These are phyloP conservation scores for Benthosema pterotum DNA, from an alignment of 2,797 vertebrate species.

Conservation along the genomic window DNA sequence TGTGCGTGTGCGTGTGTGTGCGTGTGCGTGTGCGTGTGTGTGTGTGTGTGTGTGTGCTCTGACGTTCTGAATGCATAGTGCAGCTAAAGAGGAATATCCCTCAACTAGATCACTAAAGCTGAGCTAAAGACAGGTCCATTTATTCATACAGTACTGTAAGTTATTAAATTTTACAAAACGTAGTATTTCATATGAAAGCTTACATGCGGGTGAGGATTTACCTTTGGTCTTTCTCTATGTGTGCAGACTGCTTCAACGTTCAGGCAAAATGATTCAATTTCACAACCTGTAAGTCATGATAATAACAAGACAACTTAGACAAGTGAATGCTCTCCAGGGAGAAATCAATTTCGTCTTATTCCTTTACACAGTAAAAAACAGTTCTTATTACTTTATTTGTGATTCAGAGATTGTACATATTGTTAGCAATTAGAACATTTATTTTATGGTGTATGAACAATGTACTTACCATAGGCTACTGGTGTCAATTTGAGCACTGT, in stretches of 20 bases:
- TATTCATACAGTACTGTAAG: too few species aligned
- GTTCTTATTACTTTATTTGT: too few species aligned
- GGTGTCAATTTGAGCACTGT: slow-evolving; percentile 90
- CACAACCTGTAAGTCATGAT: slow-evolving; percentile 68
- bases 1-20: too few species aligned
- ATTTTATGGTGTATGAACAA: not conserved
- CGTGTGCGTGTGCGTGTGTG: too few species aligned
- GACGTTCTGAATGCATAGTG: too few species aligned
- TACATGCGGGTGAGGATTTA: slow-evolving; percentile 51
- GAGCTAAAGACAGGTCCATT: too few species aligned
- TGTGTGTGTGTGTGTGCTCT: too few species aligned
- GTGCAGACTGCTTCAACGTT: slow-evolving; percentile 83
- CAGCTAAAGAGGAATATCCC: too few species aligned
- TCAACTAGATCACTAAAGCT: too few species aligned
- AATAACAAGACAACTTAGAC: slow-evolving; percentile 4
- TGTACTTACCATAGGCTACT: slow-evolving; percentile 81
- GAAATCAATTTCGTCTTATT: not conserved
- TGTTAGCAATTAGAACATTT: too few species aligned
- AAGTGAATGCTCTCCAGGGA: not conserved
- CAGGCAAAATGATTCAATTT: slow-evolving; percentile 77
- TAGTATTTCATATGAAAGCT: slow-evolving; percentile 13
- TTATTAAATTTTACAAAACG: slow-evolving; percentile 9
- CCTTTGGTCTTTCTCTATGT: slow-evolving; percentile 78
- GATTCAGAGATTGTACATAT: not conserved
- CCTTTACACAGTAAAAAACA: too few species aligned